Evolutionary conservation across 2,797 vertebrate species (phyloP).

Genomic region (Thunnus albacares): DNA sequence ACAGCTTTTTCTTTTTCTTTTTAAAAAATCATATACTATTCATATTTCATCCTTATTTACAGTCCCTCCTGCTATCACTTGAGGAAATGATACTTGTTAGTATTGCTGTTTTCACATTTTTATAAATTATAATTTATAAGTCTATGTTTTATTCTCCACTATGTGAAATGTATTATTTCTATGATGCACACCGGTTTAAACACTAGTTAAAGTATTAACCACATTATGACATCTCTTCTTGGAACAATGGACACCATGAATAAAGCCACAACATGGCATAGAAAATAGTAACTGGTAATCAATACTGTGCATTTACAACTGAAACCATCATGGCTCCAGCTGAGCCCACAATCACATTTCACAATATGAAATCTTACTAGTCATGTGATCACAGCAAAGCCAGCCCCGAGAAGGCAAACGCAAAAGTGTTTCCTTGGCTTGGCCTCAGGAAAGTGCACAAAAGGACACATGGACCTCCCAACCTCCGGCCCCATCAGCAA

Average conservation of each 20-base stretch:
- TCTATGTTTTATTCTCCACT: too few species aligned
- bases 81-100: not conserved
- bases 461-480: slow-evolving; percentile 28
- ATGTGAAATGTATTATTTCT: not conserved
- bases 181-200: not conserved
- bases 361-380: not conserved
- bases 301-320: not conserved
- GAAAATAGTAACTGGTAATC: not conserved
- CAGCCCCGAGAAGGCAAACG: slow-evolving; percentile 28
- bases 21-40: too few species aligned
- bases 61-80: not conserved
- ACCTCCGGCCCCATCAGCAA: slow-evolving; percentile 3
- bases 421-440: slow-evolving; percentile 20
- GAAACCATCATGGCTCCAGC: not conserved
- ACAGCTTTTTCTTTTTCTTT: too few species aligned
- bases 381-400: slow-evolving; percentile 66
- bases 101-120: not conserved
- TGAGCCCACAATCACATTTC: not conserved
- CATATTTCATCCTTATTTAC: too few species aligned
- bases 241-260: not conserved
- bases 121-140: not conserved
- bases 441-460: slow-evolving; percentile 22
- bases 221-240: not conserved
- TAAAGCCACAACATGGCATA: not conserved
- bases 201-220: not conserved